These are phyloP conservation scores for Poecile montanus DNA, from an alignment of 2,797 vertebrate genomes.

Conservation along the genomic window DNA sequence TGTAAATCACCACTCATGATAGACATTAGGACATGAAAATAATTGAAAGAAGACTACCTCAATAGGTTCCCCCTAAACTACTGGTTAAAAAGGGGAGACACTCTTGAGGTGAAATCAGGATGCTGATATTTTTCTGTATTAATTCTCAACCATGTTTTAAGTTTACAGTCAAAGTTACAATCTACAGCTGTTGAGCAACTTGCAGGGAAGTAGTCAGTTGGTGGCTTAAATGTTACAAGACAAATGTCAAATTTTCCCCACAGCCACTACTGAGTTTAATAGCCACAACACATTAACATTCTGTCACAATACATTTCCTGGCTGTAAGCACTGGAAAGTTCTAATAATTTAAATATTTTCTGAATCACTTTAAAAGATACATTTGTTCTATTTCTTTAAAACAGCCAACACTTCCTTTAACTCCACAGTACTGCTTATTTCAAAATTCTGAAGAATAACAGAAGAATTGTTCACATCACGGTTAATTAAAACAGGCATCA, in stretches of 20 bases:
- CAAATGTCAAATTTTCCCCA: not conserved
- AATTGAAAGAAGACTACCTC: not conserved
- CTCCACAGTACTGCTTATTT: not conserved
- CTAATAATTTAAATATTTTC: not conserved
- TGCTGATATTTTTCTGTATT: not conserved
- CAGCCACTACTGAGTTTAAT: not conserved
- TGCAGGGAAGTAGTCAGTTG: accelerated
- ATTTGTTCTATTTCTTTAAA: not conserved
- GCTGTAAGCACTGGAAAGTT: not conserved
- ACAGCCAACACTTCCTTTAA: not conserved
- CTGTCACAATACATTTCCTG: not conserved
- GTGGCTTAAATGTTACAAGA: not conserved
- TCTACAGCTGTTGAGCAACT: not conserved
- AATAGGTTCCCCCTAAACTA: not conserved
- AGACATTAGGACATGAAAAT: not conserved
- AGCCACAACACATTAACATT: not conserved
- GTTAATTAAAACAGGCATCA: not conserved
- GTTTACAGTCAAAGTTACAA: not conserved
- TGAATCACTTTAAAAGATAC: not conserved
- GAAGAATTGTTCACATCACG: not conserved
- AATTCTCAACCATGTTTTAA: not conserved
- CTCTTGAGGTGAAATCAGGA: not conserved
- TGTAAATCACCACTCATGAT: not conserved
- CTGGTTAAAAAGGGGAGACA: not conserved
- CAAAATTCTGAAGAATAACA: not conserved